A percentile compares a stretch with the other conserved stretches of the same genome.
These are phyloP conservation scores for Coilia nasus DNA, from an alignment of 2,797 vertebrate species.

Conservation along the genomic window DNA sequence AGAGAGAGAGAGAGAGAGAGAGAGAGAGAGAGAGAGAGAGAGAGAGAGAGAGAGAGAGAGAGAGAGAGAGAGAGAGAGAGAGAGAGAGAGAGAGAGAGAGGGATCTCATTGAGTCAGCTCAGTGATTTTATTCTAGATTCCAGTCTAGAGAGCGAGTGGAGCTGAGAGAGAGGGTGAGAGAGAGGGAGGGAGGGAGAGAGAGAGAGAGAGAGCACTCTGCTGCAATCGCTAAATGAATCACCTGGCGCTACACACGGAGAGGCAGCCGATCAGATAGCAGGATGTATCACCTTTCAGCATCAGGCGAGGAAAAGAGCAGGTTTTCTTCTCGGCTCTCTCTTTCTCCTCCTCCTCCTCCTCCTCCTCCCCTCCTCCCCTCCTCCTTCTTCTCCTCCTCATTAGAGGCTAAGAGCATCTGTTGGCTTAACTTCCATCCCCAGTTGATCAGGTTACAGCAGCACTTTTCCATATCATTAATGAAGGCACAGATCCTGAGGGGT, in stretches of 20 bases:
- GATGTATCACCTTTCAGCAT: constrained; percentile 64
- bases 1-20: too few relatives aligned
- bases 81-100: too few relatives aligned
- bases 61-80: too few relatives aligned
- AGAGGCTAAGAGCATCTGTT: neutral
- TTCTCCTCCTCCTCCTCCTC: constrained; percentile 59
- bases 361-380: constrained; percentile 17
- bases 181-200: neutral
- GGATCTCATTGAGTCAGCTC: too few relatives aligned
- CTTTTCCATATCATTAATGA: constrained; percentile 48
- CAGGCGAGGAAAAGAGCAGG: constrained; percentile 50
- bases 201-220: constrained; percentile 35
- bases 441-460: constrained; percentile 40
- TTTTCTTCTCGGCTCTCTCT: constrained; percentile 38
- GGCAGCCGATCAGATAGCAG: constrained; percentile 63
- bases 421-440: constrained; percentile 1
- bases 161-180: neutral
- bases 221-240: constrained; percentile 67
- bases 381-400: constrained; percentile 25
- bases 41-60: too few relatives aligned
- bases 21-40: too few relatives aligned
- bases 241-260: constrained; percentile 58
- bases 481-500: constrained; percentile 24
- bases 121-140: too few relatives aligned
- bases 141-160: neutral